Conservation (phyloP, 2,797 vertebrate species). For the Pempheris klunzingeri region DNA sequence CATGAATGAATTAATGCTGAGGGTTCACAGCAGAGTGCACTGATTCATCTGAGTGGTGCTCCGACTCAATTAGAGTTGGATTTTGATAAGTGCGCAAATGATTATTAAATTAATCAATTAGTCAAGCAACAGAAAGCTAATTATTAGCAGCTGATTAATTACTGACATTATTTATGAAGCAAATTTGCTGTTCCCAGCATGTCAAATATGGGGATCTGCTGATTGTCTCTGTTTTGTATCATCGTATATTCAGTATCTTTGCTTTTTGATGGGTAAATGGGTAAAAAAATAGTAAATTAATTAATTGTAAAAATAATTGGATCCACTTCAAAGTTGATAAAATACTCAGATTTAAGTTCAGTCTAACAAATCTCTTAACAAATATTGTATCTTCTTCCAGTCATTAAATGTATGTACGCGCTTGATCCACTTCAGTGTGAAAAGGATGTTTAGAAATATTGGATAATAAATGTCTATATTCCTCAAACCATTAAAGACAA, state of each 20-base stretch:
- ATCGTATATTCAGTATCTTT: neutral
- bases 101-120: neutral
- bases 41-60: neutral
- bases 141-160: accelerated
- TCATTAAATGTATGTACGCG: too few relatives aligned
- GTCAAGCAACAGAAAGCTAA: neutral
- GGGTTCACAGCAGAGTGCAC: slow-evolving; percentile 9
- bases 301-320: too few relatives aligned
- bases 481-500: neutral
- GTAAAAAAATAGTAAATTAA: too few relatives aligned
- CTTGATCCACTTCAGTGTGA: neutral
- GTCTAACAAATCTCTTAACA: too few relatives aligned
- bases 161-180: neutral
- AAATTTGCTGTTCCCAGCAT: neutral
- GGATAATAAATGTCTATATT: neutral
- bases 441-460: too few relatives aligned
- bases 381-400: too few relatives aligned
- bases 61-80: neutral
- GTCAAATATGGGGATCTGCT: neutral
- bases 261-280: neutral
- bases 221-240: neutral
- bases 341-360: too few relatives aligned
- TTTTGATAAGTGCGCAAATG: neutral
- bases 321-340: too few relatives aligned
- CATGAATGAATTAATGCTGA: neutral